Conservation (phyloP, 2,888 invertebrate species). For the Cephus runcator region DNA sequence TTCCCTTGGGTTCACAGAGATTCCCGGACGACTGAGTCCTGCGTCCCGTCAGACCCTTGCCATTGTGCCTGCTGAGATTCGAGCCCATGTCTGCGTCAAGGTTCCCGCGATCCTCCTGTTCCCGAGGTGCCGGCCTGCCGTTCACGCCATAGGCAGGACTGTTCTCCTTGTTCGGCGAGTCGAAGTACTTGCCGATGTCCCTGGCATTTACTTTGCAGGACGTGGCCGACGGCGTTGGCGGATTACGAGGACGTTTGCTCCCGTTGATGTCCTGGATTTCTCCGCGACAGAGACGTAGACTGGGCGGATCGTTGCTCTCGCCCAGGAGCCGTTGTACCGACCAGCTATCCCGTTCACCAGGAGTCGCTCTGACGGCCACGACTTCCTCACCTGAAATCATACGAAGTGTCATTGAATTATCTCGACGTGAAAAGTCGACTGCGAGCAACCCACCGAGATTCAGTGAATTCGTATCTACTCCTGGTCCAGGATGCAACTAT, state of each 20-base stretch:
- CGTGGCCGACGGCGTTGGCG: constrained; percentile 39
- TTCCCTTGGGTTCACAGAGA: constrained; percentile 72
- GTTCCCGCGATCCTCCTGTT: constrained; percentile 4
- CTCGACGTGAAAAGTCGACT: not conserved
- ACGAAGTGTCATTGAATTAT: not conserved
- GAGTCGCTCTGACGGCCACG: constrained; percentile 41
- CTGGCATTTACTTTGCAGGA: constrained; percentile 51
- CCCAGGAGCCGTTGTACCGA: constrained; percentile 40
- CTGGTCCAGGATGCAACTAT: not conserved
- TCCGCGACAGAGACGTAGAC: constrained; percentile 38
- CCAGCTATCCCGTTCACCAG: constrained; percentile 43
- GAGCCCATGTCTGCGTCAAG: constrained; percentile 74
- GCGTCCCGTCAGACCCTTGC: constrained; percentile 77
- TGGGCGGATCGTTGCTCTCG: constrained; percentile 32
- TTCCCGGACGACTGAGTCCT: constrained; percentile 81
- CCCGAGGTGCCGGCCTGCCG: not conserved
- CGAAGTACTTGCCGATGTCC: constrained; percentile 52
- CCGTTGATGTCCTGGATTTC: constrained; percentile 37
- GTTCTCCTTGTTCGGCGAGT: constrained; percentile 57
- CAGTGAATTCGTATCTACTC: not conserved
- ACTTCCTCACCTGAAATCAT: constrained; percentile 57
- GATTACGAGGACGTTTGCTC: constrained; percentile 33
- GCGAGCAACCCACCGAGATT: not conserved
- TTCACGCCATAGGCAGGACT: constrained; percentile 50
- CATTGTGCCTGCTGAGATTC: constrained; percentile 81